Evolutionary conservation across 2,888 invertebrate genomes (phyloP), one percentile per base, ranked within the genome.

Genomic region (Trissolcus japonicus): DNA sequence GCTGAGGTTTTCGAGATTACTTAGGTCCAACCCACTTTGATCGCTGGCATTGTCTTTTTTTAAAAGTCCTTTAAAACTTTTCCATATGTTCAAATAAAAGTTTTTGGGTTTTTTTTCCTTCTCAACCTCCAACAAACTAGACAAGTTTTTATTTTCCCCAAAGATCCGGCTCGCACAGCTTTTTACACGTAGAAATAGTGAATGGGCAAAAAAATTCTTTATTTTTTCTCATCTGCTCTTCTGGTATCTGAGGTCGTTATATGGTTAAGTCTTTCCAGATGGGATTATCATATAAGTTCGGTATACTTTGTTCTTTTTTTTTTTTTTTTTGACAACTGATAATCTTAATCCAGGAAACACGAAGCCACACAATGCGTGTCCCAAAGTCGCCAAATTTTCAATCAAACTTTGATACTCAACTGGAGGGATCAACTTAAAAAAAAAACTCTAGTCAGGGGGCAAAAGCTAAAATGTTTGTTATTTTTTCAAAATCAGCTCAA

Each of bases 231-330:
- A 53, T 43, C 7, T 11, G 29, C 51, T 50, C 14, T 29, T 54
- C 48, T 57, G 43, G 17, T 62, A 56, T 62, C 19, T 50, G 19
- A 41, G 57, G 17, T 61, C 41, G 46, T 69, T 59, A 29, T 48
- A 7, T 55, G 50, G 56, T 81, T 86, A 86, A 87, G 86, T 84
- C 86, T 76, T 86, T 86, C 86, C 86, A 87, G 86, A 86, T 87
- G 86, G 81, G 63, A 57, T 65, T 54, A 48, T 46, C 59, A 72
- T 65, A 72, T 63, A 55, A 54, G n/a, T 41, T 60, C 60, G 60
- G 55, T 35, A 35, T 4, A 35, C 48, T 68, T 68, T 61, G 69
- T 61, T 48, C 55, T 48, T 50, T 59, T 67, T 21, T 16, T 19
- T n/a, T 46, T 59, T 67, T 21, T 16, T 19, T n/a, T 46, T 14